A percentile compares a stretch with the other conserved stretches of the same genome.
Conservation (phyloP, 2,797 vertebrate species). For the Rhinatrema bivittatum region DNA sequence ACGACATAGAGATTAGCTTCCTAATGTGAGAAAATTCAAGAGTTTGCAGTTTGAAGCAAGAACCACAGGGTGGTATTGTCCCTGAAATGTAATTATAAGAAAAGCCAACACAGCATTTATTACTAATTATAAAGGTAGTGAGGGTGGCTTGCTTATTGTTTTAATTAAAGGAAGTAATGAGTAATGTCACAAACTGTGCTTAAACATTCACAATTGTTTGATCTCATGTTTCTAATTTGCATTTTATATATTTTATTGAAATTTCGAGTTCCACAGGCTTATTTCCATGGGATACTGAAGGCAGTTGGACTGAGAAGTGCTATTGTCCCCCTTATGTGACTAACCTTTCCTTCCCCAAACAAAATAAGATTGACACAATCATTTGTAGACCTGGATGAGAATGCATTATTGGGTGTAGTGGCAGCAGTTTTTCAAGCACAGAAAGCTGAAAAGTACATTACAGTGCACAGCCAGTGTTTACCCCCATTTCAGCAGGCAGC, state of each 20-base stretch:
- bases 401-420: no score
- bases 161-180: constrained; percentile 13
- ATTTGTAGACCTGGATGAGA: no score
- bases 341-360: no score
- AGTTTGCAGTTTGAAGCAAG: constrained; percentile 11
- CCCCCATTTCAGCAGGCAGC: constrained; percentile 7
- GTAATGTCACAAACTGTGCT: constrained; percentile 18
- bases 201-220: constrained; percentile 16
- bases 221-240: constrained; percentile 6
- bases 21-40: constrained; percentile 7
- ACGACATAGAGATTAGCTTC: constrained; percentile 6
- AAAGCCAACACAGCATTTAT: background rate
- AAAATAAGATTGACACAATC: no score
- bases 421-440: no score
- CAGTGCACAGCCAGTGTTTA: constrained; percentile 15
- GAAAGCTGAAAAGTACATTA: constrained; percentile 11
- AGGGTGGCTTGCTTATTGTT: constrained; percentile 13
- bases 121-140: constrained; percentile 1
- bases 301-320: no score
- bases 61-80: constrained; percentile 8
- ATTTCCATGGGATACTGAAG: no score
- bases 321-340: no score
- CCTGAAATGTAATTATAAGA: constrained; percentile 22
- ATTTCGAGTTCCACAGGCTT: no score
- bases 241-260: constrained; percentile 1